Evolutionary conservation across 2,113 vertebrate genomes (phyloP).

Genomic region (Myotis brandtii): DNA sequence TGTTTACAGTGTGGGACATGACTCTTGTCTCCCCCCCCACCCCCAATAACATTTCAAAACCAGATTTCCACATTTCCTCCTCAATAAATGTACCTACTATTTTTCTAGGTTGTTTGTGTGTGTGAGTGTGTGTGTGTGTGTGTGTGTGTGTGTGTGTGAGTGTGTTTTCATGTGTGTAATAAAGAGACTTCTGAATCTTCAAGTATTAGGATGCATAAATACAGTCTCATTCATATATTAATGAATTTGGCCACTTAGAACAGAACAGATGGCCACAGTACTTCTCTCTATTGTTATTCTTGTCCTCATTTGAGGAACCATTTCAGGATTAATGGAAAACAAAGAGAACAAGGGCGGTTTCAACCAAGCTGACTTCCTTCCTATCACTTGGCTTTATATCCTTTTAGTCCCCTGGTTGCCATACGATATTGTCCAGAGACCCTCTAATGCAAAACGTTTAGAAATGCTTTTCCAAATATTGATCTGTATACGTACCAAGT

Average conservation of each 20-base stretch:
- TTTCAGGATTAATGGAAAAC: slow-evolving; percentile 67
- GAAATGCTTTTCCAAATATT: slow-evolving; percentile 62
- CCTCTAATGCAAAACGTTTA: slow-evolving; percentile 62
- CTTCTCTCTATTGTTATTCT: slow-evolving; percentile 53
- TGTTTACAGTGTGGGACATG: not conserved
- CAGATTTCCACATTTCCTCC: not conserved
- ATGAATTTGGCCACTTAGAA: slow-evolving; percentile 70
- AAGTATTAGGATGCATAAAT: slow-evolving; percentile 45
- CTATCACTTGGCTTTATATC: slow-evolving; percentile 43
- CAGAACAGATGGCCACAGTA: slow-evolving; percentile 59
- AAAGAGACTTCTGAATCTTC: slow-evolving; percentile 51
- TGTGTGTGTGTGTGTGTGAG: not conserved
- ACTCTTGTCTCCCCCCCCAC: not conserved
- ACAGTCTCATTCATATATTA: slow-evolving; percentile 71
- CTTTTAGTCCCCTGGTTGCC: slow-evolving; percentile 45
- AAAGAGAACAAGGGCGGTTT: slow-evolving; percentile 59
- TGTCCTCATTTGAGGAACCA: slow-evolving; percentile 69
- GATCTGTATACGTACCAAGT: slow-evolving; percentile 82
- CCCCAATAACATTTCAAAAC: not conserved
- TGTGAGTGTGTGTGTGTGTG: not conserved
- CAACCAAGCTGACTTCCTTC: slow-evolving; percentile 59
- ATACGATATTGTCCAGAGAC: slow-evolving; percentile 47
- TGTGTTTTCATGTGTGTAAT: not conserved
- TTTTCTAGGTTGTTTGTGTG: too few species aligned
- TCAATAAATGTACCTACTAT: not conserved